Conservation (phyloP, 2,888 invertebrate species). For the Lomographa bimaculata region DNA sequence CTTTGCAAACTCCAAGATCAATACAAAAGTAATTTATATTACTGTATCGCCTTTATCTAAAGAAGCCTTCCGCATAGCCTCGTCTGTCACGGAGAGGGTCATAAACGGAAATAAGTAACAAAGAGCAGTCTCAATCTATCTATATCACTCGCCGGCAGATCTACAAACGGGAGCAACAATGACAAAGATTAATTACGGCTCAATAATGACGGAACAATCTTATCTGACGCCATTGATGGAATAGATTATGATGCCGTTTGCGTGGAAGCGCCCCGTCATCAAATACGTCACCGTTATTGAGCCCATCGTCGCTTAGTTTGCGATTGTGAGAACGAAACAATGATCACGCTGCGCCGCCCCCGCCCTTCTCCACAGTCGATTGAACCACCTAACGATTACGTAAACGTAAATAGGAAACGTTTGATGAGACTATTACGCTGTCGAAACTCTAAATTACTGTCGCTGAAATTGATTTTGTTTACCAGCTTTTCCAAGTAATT, state of each 20-base stretch:
- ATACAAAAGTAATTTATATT: slow-evolving; percentile 28
- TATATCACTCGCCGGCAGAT: slow-evolving; percentile 50
- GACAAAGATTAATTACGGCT: slow-evolving; percentile 73
- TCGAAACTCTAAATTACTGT: slow-evolving; percentile 19
- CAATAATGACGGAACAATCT: slow-evolving; percentile 66
- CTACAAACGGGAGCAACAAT: slow-evolving; percentile 61
- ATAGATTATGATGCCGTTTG: slow-evolving; percentile 54
- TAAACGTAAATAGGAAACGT: slow-evolving; percentile 20
- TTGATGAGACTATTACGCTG: slow-evolving; percentile 23
- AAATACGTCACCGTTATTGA: slow-evolving; percentile 37
- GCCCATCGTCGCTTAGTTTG: slow-evolving; percentile 32
- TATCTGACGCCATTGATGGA: slow-evolving; percentile 61
- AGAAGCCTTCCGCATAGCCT: slow-evolving; percentile 29
- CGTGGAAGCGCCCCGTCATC: slow-evolving; percentile 48
- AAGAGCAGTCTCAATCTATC: slow-evolving; percentile 37
- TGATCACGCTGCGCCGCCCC: slow-evolving; percentile 7
- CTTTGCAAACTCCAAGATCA: slow-evolving; percentile 21
- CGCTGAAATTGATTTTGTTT: slow-evolving; percentile 19
- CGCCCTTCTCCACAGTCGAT: slow-evolving; percentile 9
- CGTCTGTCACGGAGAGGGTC: slow-evolving; percentile 29
- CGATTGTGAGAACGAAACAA: slow-evolving; percentile 31
- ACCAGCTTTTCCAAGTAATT: slow-evolving; percentile 13
- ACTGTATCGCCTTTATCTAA: slow-evolving; percentile 23
- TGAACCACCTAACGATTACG: slow-evolving; percentile 17
- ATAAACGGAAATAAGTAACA: slow-evolving; percentile 41